These are phyloP conservation scores for Drosophila multiciliata DNA, from an alignment of 2,888 invertebrate species.

Conservation along the genomic window DNA sequence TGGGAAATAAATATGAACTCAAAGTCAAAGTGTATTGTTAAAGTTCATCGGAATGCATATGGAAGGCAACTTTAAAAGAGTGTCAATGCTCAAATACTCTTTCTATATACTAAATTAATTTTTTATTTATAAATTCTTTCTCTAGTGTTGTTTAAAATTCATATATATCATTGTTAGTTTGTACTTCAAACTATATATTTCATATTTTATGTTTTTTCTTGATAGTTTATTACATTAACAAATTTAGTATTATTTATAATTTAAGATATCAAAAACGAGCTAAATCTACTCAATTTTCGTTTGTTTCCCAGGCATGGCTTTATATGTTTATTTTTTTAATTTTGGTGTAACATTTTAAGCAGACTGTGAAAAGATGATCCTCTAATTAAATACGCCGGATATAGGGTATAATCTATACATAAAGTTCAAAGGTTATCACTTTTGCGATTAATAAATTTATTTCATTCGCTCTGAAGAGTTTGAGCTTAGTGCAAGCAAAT, in stretches of 20 bases:
- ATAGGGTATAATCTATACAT: slow-evolving; percentile 21
- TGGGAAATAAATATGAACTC: slow-evolving; percentile 9
- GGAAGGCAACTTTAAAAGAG: background rate
- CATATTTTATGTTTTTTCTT: background rate
- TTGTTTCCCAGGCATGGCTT: background rate
- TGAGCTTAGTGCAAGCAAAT: slow-evolving; percentile 24
- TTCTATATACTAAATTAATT: too few species aligned
- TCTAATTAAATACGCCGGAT: background rate
- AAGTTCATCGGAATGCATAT: background rate
- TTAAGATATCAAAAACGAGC: background rate
- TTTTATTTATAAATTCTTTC: background rate
- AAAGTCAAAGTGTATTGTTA: slow-evolving; percentile 1
- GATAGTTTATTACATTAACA: too few species aligned
- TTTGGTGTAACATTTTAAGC: background rate
- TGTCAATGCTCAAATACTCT: slow-evolving; percentile 1
- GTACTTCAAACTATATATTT: background rate
- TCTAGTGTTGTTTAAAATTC: background rate
- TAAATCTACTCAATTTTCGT: background rate
- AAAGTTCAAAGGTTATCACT: slow-evolving; percentile 4
- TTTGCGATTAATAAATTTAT: slow-evolving; percentile 3
- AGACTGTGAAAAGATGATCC: too few species aligned
- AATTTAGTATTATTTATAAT: background rate
- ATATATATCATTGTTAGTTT: background rate
- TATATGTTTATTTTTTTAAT: background rate
- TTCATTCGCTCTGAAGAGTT: slow-evolving; percentile 26